Evolutionary conservation across 30 jellyfish, hydroid and myxozoan genomes (phyloP).

Genomic region (Aurelia coerulea): DNA sequence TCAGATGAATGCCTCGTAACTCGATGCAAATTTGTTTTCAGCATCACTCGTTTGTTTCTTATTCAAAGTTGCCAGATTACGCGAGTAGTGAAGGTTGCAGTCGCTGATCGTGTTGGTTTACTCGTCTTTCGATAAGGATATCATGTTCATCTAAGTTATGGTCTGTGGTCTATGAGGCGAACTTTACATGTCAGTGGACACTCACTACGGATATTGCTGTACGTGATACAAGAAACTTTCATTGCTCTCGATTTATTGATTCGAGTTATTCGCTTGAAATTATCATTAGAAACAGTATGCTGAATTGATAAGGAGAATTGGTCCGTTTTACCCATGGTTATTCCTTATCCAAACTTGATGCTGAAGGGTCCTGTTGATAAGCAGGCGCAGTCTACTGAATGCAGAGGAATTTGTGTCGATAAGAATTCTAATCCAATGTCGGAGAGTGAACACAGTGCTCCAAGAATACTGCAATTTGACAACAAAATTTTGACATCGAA

Average conservation of each 20-base stretch:
- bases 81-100: conserved; percentile 26
- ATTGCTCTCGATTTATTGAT: background rate
- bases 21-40: conserved; percentile 31
- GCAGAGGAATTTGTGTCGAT: conserved; percentile 63
- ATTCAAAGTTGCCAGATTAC: conserved; percentile 40
- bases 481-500: conserved; percentile 33
- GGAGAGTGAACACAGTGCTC: conserved; percentile 37
- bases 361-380: conserved; percentile 50
- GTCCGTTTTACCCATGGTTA: conserved; percentile 33
- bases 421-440: conserved; percentile 56
- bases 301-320: background rate
- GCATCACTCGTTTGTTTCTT: conserved; percentile 1
- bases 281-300: background rate
- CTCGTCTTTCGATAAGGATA: conserved; percentile 58
- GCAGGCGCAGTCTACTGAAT: conserved; percentile 51
- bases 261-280: background rate
- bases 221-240: background rate
- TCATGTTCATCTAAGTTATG: conserved; percentile 64
- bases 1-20: conserved; percentile 28
- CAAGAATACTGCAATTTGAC: conserved; percentile 41
- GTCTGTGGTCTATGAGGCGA: conserved; percentile 76
- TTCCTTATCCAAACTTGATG: conserved; percentile 43
- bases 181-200: conserved; percentile 40
- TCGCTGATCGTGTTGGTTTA: conserved; percentile 48
- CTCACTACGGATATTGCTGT: conserved; percentile 4